Evolutionary conservation across 1,140 invertebrate species (phyloP).

Genomic region (Drosophila ercepeae): DNA sequence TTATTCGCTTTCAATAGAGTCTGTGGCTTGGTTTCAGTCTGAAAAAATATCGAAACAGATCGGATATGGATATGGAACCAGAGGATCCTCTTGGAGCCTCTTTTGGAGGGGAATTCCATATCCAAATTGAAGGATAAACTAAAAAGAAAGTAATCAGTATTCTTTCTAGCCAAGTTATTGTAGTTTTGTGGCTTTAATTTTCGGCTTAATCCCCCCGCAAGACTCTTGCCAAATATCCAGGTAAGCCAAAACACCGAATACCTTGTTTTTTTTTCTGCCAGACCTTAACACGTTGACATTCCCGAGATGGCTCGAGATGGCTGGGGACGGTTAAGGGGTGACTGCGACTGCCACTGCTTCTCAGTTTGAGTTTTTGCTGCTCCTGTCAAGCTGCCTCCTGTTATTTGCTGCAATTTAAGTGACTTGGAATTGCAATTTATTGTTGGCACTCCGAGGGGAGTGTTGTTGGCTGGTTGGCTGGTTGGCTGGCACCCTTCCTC

Average conservation of each 20-base stretch:
- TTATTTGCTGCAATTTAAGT: slow-evolving; percentile 82
- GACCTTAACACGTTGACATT: slow-evolving; percentile 72
- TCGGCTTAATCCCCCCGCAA: background rate
- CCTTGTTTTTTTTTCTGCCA: slow-evolving; percentile 39
- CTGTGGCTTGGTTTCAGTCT: too few species aligned
- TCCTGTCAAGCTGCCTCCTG: slow-evolving; percentile 71
- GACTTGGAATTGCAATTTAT: slow-evolving; percentile 82
- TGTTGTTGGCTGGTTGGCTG: slow-evolving; percentile 1
- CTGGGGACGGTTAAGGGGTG: background rate
- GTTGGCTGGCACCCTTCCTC: slow-evolving; percentile 1
- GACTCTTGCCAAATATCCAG: background rate
- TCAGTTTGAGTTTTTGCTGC: slow-evolving; percentile 54
- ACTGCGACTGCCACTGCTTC: slow-evolving; percentile 8
- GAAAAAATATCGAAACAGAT: too few species aligned
- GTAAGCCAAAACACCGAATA: background rate
- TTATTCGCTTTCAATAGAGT: too few species aligned
- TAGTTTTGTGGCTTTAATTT: background rate
- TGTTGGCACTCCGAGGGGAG: slow-evolving; percentile 37
- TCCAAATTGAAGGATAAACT: too few species aligned
- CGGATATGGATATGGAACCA: too few species aligned
- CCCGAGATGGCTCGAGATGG: too few species aligned
- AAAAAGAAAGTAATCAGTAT: too few species aligned
- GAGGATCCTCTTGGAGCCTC: too few species aligned
- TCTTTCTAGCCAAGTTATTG: too few species aligned
- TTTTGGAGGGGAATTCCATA: background rate